Evolutionary conservation across 2,113 vertebrate genomes (phyloP).

Genomic region (Mobula birostris): DNA sequence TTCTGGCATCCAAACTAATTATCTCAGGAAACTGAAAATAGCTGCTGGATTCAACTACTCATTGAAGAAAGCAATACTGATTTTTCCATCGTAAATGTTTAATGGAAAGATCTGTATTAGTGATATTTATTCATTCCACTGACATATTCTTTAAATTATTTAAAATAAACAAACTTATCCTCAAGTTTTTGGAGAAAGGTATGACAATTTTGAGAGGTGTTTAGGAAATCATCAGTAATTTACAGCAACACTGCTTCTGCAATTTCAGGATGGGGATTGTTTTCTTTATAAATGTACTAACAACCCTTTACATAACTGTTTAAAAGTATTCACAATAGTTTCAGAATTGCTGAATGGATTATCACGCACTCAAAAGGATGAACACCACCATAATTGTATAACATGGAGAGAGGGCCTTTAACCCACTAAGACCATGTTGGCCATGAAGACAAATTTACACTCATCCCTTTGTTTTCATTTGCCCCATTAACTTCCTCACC

Average conservation of each 20-base stretch:
- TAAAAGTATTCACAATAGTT: neutral
- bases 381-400: too few species aligned
- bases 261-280: neutral
- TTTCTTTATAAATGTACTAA: neutral
- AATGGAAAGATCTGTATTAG: constrained; percentile 15
- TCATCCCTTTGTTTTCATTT: too few species aligned
- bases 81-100: constrained; percentile 22
- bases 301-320: neutral
- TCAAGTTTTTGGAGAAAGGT: neutral
- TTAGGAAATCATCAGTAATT: neutral
- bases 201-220: neutral
- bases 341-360: neutral
- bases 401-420: too few species aligned
- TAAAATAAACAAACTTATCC: constrained; percentile 14
- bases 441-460: too few species aligned
- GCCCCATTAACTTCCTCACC: too few species aligned
- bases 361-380: neutral
- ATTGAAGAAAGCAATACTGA: constrained; percentile 23
- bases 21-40: constrained; percentile 7
- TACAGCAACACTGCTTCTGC: neutral
- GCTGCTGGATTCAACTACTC: constrained; percentile 28
- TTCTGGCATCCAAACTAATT: neutral
- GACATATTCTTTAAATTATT: constrained; percentile 25
- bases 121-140: constrained; percentile 18
- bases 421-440: too few species aligned